Evolutionary conservation across 2,797 vertebrate species (phyloP).

Genomic region (Staurois parvus): DNA sequence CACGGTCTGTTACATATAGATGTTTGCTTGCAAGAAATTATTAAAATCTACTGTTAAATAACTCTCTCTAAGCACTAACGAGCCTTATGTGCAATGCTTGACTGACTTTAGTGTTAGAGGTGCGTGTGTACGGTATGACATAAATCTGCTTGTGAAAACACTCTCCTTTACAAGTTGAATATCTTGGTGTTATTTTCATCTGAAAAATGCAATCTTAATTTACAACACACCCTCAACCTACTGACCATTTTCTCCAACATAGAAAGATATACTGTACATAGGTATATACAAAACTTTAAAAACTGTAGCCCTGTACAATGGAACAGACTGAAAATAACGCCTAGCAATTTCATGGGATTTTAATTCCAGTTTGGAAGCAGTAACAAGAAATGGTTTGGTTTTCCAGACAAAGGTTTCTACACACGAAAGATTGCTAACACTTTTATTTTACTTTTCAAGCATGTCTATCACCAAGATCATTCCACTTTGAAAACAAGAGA

Average conservation of each 20-base stretch:
- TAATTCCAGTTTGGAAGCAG: no score
- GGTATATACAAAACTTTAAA: no score
- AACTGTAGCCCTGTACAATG: no score
- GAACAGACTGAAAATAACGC: no score
- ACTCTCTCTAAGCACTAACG: slow-evolving; percentile 54
- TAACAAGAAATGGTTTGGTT: no score
- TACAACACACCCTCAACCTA: neutral
- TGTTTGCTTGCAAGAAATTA: slow-evolving; percentile 54
- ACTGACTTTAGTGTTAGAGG: slow-evolving; percentile 45
- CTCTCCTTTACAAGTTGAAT: slow-evolving; percentile 45
- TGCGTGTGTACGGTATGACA: slow-evolving; percentile 45
- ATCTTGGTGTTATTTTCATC: slow-evolving; percentile 42
- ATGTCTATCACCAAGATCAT: no score
- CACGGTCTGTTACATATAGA: slow-evolving; percentile 53
- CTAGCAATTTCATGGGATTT: no score
- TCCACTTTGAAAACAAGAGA: no score
- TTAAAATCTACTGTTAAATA: slow-evolving; percentile 61
- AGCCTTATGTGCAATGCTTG: slow-evolving; percentile 40
- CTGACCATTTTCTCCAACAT: neutral
- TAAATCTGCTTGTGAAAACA: slow-evolving; percentile 42
- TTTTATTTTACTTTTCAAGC: no score
- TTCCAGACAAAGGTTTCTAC: no score
- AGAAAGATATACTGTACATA: no score
- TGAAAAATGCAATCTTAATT: neutral
- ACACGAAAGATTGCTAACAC: no score